Base-by-base conservation (phyloP, 2,888 invertebrate genomes). In the Dioctria rufipes region DNA sequence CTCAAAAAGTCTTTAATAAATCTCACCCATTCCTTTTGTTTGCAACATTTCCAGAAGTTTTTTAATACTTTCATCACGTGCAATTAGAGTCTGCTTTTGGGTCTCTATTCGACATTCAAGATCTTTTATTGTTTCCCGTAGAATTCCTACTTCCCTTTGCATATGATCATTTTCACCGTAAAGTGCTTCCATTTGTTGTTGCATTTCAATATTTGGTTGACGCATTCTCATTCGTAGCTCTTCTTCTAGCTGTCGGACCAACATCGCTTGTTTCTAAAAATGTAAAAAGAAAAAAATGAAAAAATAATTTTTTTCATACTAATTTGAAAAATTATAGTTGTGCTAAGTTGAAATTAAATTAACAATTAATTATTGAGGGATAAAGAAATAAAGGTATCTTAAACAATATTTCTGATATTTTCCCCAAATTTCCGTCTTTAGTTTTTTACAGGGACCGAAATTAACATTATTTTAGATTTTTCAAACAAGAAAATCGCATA, bases 31-130 rank as follows among this genome's bases (percentile, higher is more conserved):
- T 89, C 97, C 97, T 91, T 97, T 98, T 89, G 95, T 97, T 90
- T 98, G 98, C 82, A 99, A 92, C 98, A 99, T 98, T 92, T 99
- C 98, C 87, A 99, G 92, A 86, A 99, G 92, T 90, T 98, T 98
- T 91, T 98, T 98, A 89, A 99, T 98, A 90, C 98, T 98, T 88
- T 98, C 98, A 90, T 99, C 98, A 86, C 98, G 92, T 69, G 98
- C 97, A 88, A 95, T 95, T 84, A 99, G 91, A 66, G 98, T 99
- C 91, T 98, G 98, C 90, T 98, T 98, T 90, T 99, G 98, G 49
- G 98, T 98, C 90, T 98, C 98, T 87, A 98, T 97, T 86, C 98
- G 93, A 87, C 98, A 91, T 90, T 98, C 98, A 90, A 98, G 91
- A 91, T 98, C 98, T 94, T 97, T 97, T 88, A 97, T 96, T 81